Percentiles rank a stretch among this genome's conserved stretches.
Conservation (phyloP, 2,113 vertebrate genomes). For the Callopanchax toddi region DNA sequence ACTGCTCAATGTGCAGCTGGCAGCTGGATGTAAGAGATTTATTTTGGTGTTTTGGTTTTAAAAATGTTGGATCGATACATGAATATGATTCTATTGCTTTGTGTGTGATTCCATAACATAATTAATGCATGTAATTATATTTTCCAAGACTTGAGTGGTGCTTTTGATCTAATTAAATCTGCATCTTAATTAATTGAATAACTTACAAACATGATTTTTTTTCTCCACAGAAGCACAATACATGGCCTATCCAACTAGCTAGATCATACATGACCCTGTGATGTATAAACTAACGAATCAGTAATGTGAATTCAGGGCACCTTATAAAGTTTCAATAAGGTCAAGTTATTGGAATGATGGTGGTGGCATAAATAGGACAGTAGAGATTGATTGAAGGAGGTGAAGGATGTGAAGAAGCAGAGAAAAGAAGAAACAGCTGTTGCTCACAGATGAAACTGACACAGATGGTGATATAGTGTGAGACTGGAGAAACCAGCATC, state of each 20-base stretch:
- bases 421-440: constrained; percentile 62
- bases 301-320: constrained; percentile 25
- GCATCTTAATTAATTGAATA: constrained; percentile 4
- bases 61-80: constrained; percentile 11
- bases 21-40: constrained; percentile 37
- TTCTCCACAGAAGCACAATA: constrained; percentile 8
- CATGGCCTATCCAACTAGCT: constrained; percentile 1
- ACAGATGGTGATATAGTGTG: constrained; percentile 41
- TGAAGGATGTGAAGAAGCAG: constrained; percentile 41
- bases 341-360: constrained; percentile 39
- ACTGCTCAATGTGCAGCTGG: constrained; percentile 2
- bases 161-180: not conserved
- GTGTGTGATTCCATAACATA: not conserved
- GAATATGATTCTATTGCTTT: not conserved
- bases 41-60: constrained; percentile 34
- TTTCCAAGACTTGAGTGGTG: constrained; percentile 2
- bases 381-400: constrained; percentile 38
- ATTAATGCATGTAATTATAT: not conserved
- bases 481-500: constrained; percentile 38
- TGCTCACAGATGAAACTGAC: constrained; percentile 38
- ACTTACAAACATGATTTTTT: not conserved
- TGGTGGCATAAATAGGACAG: constrained; percentile 39
- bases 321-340: constrained; percentile 24
- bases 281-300: constrained; percentile 19
- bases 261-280: constrained; percentile 25